phyloP scores from a whole-genome alignment of 64 coral and sea anemone species.

The Porites australiensis region DNA sequence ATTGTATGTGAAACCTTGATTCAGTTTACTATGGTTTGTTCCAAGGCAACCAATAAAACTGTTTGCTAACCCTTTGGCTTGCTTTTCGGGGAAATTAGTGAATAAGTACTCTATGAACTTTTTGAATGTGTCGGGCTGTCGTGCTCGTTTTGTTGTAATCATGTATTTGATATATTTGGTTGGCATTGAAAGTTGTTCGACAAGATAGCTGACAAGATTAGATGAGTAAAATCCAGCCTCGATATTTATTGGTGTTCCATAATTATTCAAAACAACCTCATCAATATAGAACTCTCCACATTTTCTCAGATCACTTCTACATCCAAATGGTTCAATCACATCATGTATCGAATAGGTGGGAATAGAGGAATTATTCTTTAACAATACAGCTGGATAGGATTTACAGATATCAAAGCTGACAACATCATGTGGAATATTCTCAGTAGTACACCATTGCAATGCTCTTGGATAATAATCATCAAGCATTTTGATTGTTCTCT shows the following conservation, averaged over 20 bases:
- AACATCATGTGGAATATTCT: not conserved
- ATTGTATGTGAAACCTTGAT: constrained; percentile 21
- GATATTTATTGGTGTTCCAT: not conserved
- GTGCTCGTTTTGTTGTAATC: not conserved
- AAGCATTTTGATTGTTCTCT: not conserved
- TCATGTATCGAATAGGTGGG: not conserved
- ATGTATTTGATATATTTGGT: constrained; percentile 28
- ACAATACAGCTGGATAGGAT: not conserved
- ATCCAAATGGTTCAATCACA: not conserved
- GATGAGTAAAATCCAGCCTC: not conserved
- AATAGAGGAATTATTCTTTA: not conserved
- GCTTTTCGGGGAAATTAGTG: not conserved
- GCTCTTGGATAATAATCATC: constrained; percentile 5
- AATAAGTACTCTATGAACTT: constrained; percentile 35
- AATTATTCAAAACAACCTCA: not conserved
- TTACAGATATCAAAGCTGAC: not conserved
- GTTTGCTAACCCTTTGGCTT: constrained; percentile 30
- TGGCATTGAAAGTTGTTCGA: not conserved
- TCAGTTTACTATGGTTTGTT: constrained; percentile 23
- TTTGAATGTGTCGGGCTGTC: constrained; percentile 47
- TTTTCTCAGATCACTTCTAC: not conserved
- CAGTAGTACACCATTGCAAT: not conserved
- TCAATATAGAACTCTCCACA: constrained; percentile 18
- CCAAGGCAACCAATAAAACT: constrained; percentile 45
- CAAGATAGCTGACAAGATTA: not conserved